Base-by-base conservation (phyloP, 2,888 invertebrate species). In the Opisthograptis luteolata region DNA sequence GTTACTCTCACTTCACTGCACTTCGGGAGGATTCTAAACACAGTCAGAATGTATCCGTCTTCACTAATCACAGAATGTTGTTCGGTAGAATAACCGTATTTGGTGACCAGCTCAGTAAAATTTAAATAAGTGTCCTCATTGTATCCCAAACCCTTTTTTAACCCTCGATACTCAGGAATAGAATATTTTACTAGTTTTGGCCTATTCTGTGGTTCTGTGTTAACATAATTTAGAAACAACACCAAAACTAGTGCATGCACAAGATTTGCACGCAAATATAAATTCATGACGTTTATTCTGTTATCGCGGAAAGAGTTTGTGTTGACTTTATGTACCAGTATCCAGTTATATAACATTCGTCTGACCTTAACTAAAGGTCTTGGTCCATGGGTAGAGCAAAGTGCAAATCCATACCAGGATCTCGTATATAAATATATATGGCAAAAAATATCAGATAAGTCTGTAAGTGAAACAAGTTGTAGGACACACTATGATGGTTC, bases 361-460 rank as follows among this genome's bases (percentile, higher is more conserved):
- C 66, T 76, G 86, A 84, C 88, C 88, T 87, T 70, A 75, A 63
- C 56, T 70, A 71, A 76, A 81, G 82, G 75, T 68, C 79, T 79
- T 60, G 61, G 62, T 63, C 39, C 67, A 70, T 68, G 58, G 55
- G 46, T 36, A 35, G 43, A 48, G 49, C 37, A 51, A 51, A 53
- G 55, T 54, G 49, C 51, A n/a, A 55, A 58, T 27, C 40, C 31
- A 34, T 34, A 31, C 43, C 41, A 47, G 47, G 42, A 19, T 52
- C 40, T 47, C 47, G 39, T 54, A 51, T 48, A 40, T 42, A 32
- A 8, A 36, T 22, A 10, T 31, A 41, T 15, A 9, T n/a, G n/a
- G 20, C 35, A 48, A 30, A 35, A 48, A 42, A 14, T 14, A 13
- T 22, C 25, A 25, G 19, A 14, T 34, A 31, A 13, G 31, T 45